These are phyloP conservation scores for Protobothrops flavoviridis DNA, from an alignment of 2,113 vertebrate genomes.

Conservation along the genomic window DNA sequence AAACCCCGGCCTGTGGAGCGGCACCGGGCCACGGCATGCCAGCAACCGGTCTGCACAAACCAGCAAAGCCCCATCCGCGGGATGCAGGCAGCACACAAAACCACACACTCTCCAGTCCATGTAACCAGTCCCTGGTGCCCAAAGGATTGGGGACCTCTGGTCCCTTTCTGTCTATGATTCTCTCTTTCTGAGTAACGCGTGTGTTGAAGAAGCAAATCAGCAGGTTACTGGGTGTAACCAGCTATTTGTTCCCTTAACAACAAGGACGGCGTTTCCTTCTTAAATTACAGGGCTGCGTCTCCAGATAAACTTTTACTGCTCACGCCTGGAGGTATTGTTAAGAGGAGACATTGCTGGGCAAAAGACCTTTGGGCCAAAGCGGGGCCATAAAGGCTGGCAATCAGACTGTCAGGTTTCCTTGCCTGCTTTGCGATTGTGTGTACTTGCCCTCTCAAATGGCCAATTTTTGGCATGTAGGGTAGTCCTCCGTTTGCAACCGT, in stretches of 20 bases:
- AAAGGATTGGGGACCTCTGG: not conserved
- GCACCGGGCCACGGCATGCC: no score
- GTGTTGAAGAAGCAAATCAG: not conserved
- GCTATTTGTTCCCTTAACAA: not conserved
- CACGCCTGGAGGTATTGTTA: not conserved
- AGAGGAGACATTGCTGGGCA: not conserved
- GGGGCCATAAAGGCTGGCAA: not conserved
- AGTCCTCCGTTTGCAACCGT: not conserved
- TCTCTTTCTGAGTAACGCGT: not conserved
- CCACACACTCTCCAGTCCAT: no score
- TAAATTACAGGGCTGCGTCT: not conserved
- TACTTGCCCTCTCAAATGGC: not conserved
- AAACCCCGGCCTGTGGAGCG: no score
- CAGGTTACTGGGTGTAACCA: not conserved
- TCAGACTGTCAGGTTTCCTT: not conserved
- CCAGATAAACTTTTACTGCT: not conserved
- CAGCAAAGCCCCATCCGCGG: no score
- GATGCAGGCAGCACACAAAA: no score
- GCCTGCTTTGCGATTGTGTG: not conserved
- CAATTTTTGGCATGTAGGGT: not conserved
- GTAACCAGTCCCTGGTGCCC: no score
- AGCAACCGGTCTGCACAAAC: no score
- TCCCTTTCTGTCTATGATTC: not conserved
- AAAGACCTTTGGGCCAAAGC: not conserved
- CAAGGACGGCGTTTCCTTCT: accelerated